Percentiles rank a stretch among this genome's conserved stretches.
These are phyloP conservation scores for Drosophila santomea DNA, from an alignment of 1,140 invertebrate genomes.

Conservation along the genomic window DNA sequence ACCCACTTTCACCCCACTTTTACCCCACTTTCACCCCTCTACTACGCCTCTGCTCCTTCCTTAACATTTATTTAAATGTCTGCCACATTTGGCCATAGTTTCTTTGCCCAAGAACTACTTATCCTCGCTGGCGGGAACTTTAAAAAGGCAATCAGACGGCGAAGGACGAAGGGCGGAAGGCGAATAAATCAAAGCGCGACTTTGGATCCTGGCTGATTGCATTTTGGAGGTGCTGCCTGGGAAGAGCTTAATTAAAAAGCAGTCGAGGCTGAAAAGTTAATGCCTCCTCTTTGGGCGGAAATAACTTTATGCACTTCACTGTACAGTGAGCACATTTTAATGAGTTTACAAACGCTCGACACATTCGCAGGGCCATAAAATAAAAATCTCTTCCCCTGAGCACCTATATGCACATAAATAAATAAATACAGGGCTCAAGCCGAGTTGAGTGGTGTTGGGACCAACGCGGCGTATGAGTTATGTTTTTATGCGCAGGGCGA, in stretches of 20 bases:
- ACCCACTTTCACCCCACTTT: too few species aligned
- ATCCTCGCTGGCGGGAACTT: conserved; percentile 28
- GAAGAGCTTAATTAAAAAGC: conserved; percentile 54
- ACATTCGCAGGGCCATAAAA: conserved; percentile 73
- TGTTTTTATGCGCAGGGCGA: conserved; percentile 52
- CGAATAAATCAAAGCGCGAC: conserved; percentile 60
- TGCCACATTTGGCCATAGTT: conserved; percentile 66
- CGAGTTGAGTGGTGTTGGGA: conserved; percentile 26
- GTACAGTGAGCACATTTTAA: conserved; percentile 70
- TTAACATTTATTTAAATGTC: conserved; percentile 77
- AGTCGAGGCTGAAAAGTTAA: conserved; percentile 46
- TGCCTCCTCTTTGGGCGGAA: conserved; percentile 22
- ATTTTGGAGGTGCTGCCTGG: conserved; percentile 22
- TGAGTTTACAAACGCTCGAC: conserved; percentile 82
- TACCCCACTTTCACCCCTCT: neutral
- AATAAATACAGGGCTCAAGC: conserved; percentile 45
- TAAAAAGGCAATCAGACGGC: conserved; percentile 61
- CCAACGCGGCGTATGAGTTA: conserved; percentile 67
- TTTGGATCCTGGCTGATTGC: conserved; percentile 44
- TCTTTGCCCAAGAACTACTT: conserved; percentile 6
- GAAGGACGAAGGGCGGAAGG: neutral
- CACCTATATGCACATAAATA: conserved; percentile 42
- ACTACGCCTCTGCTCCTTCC: conserved; percentile 17
- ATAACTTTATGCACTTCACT: conserved; percentile 69
- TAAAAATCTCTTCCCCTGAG: conserved; percentile 10